These are phyloP conservation scores for Hypsopygia costalis DNA, from an alignment of 2,888 invertebrate genomes.

Conservation along the genomic window DNA sequence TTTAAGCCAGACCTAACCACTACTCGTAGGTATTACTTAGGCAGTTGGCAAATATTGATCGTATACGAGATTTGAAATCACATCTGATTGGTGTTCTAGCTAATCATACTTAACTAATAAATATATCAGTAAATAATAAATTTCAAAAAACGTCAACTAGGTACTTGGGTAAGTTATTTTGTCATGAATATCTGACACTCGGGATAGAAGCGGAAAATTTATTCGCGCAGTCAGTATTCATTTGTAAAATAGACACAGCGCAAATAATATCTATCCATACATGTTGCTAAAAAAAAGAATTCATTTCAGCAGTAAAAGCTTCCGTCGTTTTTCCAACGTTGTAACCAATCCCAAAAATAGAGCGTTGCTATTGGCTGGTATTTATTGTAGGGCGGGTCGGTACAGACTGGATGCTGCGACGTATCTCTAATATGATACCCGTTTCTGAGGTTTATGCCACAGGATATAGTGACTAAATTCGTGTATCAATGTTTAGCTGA, in stretches of 20 bases:
- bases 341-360: conserved; percentile 62
- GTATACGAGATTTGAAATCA: too few relatives aligned
- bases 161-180: too few relatives aligned
- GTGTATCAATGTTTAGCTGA: conserved; percentile 33
- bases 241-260: background rate
- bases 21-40: too few relatives aligned
- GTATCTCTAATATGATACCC: conserved; percentile 25
- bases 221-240: too few relatives aligned
- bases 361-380: conserved; percentile 47
- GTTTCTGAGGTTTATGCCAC: conserved; percentile 45
- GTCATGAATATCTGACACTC: too few relatives aligned
- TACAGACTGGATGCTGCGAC: conserved; percentile 51
- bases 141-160: too few relatives aligned
- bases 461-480: conserved; percentile 45
- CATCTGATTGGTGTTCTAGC: too few relatives aligned
- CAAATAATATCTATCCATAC: background rate
- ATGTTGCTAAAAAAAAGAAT: conserved; percentile 39
- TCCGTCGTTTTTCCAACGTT: conserved; percentile 51
- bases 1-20: too few relatives aligned
- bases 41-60: too few relatives aligned
- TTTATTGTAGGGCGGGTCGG: conserved; percentile 50
- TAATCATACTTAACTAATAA: too few relatives aligned
- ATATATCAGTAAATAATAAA: too few relatives aligned
- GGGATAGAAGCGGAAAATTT: too few relatives aligned
- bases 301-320: conserved; percentile 50